Evolutionary conservation across 1,140 invertebrate genomes (phyloP).

Genomic region (Polypedilum vanderplanki): DNA sequence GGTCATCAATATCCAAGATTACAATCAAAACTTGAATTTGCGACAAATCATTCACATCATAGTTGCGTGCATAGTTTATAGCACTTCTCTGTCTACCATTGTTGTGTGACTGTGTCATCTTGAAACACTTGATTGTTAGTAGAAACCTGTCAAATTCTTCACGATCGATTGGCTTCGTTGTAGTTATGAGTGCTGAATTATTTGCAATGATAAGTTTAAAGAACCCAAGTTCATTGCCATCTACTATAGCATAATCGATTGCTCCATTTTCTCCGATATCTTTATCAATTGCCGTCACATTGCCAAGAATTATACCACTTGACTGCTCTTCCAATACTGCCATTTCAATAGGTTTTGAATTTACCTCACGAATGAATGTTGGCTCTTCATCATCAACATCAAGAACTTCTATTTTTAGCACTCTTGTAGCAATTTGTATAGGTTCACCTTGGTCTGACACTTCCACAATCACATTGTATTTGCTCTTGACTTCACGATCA

Average conservation of each 20-base stretch:
- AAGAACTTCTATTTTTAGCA: constrained; percentile 59
- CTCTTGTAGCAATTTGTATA: constrained; percentile 63
- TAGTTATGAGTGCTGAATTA: constrained; percentile 57
- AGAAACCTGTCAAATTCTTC: constrained; percentile 54
- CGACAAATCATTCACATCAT: constrained; percentile 55
- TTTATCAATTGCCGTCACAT: constrained; percentile 61
- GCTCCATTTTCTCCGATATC: constrained; percentile 68
- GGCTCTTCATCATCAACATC: constrained; percentile 77
- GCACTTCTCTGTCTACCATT: constrained; percentile 42
- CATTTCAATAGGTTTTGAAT: constrained; percentile 57
- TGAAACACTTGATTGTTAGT: constrained; percentile 65
- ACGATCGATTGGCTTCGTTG: constrained; percentile 57
- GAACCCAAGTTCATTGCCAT: constrained; percentile 63
- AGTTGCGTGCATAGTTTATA: constrained; percentile 41
- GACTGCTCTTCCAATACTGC: constrained; percentile 58
- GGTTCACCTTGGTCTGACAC: constrained; percentile 67
- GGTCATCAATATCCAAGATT: constrained; percentile 66
- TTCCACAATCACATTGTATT: constrained; percentile 66
- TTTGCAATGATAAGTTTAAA: constrained; percentile 58
- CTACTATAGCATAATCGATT: constrained; percentile 65
- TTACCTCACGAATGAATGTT: constrained; percentile 59
- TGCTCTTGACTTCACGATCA: constrained; percentile 63
- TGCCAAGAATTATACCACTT: constrained; percentile 57
- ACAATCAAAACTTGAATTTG: constrained; percentile 60
- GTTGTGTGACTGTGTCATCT: constrained; percentile 36